Evolutionary conservation across 2,797 vertebrate genomes (phyloP).

Genomic region (Helarctos malayanus): DNA sequence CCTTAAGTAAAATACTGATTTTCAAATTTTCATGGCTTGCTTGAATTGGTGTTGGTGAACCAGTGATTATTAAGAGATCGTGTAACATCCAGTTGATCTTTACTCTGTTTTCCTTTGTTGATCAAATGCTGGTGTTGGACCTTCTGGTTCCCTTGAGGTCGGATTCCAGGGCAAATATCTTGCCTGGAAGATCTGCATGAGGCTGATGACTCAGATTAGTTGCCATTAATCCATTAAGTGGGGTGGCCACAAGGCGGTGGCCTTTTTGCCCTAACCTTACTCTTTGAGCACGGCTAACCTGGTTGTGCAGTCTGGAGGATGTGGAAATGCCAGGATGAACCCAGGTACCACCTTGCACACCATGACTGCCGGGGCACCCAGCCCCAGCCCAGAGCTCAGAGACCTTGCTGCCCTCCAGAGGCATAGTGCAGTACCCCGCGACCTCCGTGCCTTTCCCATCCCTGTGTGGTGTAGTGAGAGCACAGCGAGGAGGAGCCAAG

Average conservation of each 20-base stretch:
- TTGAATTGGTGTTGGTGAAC: too few species aligned
- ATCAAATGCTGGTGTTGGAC: neutral
- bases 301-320: neutral
- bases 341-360: fast-evolving
- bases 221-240: fast-evolving
- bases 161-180: neutral
- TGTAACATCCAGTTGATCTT: fast-evolving
- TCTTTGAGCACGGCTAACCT: fast-evolving
- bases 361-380: neutral
- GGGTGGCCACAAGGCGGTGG: fast-evolving
- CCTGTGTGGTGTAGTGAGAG: fast-evolving
- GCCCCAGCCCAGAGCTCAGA: neutral
- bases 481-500: neutral
- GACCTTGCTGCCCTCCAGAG: neutral
- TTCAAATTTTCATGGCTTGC: too few species aligned
- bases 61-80: fast-evolving
- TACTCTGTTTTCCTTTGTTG: neutral
- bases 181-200: too few species aligned
- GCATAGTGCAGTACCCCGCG: neutral
- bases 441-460: too few species aligned
- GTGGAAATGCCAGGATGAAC: too few species aligned
- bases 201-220: too few species aligned
- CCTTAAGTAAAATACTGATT: too few species aligned
- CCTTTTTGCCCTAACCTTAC: neutral
- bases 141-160: neutral